Evolutionary conservation across 2,113 vertebrate genomes (phyloP).

Genomic region (Lophius piscatorius): DNA sequence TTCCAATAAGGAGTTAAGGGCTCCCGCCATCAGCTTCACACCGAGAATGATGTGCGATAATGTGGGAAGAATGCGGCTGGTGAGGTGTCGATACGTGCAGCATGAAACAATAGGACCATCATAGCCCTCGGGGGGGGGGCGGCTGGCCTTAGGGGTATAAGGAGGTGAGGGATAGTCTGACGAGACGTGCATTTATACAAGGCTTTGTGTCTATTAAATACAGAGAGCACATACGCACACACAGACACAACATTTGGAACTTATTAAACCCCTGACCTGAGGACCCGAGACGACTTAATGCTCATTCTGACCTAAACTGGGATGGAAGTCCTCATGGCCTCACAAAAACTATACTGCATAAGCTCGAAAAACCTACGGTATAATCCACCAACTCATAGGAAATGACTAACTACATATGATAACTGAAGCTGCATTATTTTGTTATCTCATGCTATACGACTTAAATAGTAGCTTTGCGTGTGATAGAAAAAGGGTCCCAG

Average conservation of each 20-base stretch:
- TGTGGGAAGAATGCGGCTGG: not conserved
- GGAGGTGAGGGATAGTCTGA: slow-evolving; percentile 31
- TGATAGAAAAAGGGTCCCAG: slow-evolving; percentile 40
- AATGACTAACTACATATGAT: slow-evolving; percentile 51
- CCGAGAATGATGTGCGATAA: slow-evolving; percentile 13
- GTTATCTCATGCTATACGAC: slow-evolving; percentile 31
- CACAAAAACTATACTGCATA: slow-evolving; percentile 6
- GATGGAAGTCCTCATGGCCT: slow-evolving; percentile 36
- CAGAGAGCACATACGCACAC: not conserved
- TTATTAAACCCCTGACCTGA: slow-evolving; percentile 73
- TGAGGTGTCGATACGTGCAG: slow-evolving; percentile 63
- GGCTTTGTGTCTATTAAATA: slow-evolving; percentile 20
- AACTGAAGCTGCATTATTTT: slow-evolving; percentile 47
- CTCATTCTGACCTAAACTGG: slow-evolving; percentile 34
- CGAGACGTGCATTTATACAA: slow-evolving; percentile 64
- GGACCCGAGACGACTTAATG: slow-evolving; percentile 44
- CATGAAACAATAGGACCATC: slow-evolving; percentile 71
- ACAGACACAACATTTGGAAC: slow-evolving; percentile 68
- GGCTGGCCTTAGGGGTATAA: slow-evolving; percentile 25
- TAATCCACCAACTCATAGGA: slow-evolving; percentile 54
- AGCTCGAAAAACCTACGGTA: slow-evolving; percentile 14
- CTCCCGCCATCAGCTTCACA: not conserved
- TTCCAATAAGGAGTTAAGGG: slow-evolving; percentile 11
- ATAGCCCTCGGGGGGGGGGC: slow-evolving; percentile 30
- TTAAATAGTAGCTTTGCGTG: slow-evolving; percentile 52